Evolutionary conservation across 2,888 invertebrate genomes (phyloP).

Genomic region (Brachyptera risi): DNA sequence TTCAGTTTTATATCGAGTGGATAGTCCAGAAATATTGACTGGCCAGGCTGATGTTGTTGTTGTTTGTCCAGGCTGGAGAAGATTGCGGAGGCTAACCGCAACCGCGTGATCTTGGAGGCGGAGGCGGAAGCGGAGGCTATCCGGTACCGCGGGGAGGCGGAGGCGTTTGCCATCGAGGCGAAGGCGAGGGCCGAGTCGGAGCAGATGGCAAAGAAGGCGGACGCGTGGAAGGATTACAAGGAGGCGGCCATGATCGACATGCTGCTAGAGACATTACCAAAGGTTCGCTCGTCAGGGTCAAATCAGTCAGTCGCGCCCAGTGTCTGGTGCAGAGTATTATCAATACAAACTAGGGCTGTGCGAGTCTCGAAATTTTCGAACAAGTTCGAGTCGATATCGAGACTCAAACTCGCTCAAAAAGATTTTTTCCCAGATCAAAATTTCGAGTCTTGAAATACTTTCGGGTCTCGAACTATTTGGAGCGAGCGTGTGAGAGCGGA

Average conservation of each 20-base stretch:
- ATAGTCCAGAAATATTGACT: too few relatives aligned
- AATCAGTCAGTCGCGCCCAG: too few relatives aligned
- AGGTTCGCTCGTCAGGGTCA: constrained; percentile 61
- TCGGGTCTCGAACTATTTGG: too few relatives aligned
- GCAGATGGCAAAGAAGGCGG: constrained; percentile 96
- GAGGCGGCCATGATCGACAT: constrained; percentile 95
- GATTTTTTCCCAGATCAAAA: too few relatives aligned
- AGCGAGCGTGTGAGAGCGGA: too few relatives aligned
- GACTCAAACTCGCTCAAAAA: too few relatives aligned
- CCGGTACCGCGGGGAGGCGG: constrained; percentile 80
- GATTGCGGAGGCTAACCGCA: constrained; percentile 87
- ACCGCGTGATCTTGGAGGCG: constrained; percentile 87
- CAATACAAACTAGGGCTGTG: too few relatives aligned
- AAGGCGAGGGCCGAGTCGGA: constrained; percentile 95
- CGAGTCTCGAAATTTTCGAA: too few relatives aligned
- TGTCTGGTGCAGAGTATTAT: too few relatives aligned
- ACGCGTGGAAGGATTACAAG: constrained; percentile 95
- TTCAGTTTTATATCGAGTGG: too few relatives aligned
- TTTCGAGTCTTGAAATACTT: too few relatives aligned
- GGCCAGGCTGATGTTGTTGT: neutral
- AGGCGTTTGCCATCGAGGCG: constrained; percentile 89
- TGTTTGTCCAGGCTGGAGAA: constrained; percentile 68
- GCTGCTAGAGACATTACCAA: constrained; percentile 91
- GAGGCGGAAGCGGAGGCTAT: constrained; percentile 92
- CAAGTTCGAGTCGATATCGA: too few relatives aligned